Conservation (phyloP, 2,888 invertebrate genomes). For the Drosophila prostipennis region DNA sequence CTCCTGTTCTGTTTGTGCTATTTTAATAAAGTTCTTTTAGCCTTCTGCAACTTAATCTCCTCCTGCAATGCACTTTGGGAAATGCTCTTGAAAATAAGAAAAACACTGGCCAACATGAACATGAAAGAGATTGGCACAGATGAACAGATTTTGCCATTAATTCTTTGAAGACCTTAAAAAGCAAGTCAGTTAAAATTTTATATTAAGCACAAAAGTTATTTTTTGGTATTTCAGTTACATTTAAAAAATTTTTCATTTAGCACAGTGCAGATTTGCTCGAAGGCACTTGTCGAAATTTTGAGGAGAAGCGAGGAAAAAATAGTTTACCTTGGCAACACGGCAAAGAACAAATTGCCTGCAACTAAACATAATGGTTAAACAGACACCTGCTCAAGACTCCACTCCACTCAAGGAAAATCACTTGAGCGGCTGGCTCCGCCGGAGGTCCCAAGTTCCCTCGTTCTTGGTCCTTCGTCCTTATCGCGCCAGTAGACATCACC, state of each 20-base stretch:
- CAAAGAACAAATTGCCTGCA: slow-evolving; percentile 77
- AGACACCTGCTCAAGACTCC: slow-evolving; percentile 74
- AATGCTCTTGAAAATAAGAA: slow-evolving; percentile 15
- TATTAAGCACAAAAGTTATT: no score
- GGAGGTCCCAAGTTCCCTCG: slow-evolving; percentile 21
- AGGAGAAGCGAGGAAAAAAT: slow-evolving; percentile 14
- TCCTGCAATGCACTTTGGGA: slow-evolving; percentile 1
- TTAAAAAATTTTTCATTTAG: no score
- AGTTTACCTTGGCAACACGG: slow-evolving; percentile 49
- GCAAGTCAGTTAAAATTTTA: no score
- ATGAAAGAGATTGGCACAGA: no score
- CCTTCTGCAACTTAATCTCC: slow-evolving; percentile 59
- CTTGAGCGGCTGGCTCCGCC: slow-evolving; percentile 64
- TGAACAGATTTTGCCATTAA: no score
- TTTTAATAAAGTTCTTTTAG: slow-evolving; percentile 57
- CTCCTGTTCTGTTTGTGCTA: slow-evolving; percentile 13
- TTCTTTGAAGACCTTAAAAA: no score
- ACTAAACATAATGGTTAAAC: slow-evolving; percentile 79
- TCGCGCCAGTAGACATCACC: slow-evolving; percentile 42
- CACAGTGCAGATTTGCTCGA: slow-evolving; percentile 25
- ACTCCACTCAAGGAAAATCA: slow-evolving; percentile 66
- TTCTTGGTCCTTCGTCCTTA: slow-evolving; percentile 7
- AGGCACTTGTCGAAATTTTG: slow-evolving; percentile 7
- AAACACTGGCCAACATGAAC: not conserved
- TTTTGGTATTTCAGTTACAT: no score